phyloP scores from a whole-genome alignment of 92 coral and sea anemone genomes.

The Porites cylindrica region DNA sequence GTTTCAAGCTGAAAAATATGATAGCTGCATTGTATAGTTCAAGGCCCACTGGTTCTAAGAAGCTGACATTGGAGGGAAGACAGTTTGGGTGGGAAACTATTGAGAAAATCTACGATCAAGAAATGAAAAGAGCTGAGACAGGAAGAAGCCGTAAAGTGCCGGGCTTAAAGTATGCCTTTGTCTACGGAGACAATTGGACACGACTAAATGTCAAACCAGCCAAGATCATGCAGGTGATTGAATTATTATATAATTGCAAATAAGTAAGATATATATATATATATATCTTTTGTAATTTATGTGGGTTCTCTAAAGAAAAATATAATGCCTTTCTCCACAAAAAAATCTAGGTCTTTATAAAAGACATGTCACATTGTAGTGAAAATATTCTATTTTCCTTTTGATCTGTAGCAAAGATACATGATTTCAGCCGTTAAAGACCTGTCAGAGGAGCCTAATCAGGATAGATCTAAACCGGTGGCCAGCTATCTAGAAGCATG shows the following conservation, averaged over 20 bases:
- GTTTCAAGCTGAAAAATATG: too few relatives aligned
- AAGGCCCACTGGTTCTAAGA: too few relatives aligned
- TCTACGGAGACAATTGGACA: slow-evolving; percentile 51
- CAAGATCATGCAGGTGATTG: slow-evolving; percentile 48
- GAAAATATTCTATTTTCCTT: neutral
- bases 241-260: too few relatives aligned
- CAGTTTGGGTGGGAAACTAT: too few relatives aligned
- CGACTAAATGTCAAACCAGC: slow-evolving; percentile 50
- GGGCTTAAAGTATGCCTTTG: slow-evolving; percentile 45
- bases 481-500: slow-evolving; percentile 54
- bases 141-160: slow-evolving; percentile 41
- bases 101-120: neutral
- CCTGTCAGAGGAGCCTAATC: slow-evolving; percentile 24
- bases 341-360: too few relatives aligned
- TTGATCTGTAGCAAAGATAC: slow-evolving; percentile 47
- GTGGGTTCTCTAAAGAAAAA: too few relatives aligned
- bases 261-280: too few relatives aligned
- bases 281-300: too few relatives aligned
- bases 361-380: too few relatives aligned
- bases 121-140: slow-evolving; percentile 34
- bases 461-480: slow-evolving; percentile 4
- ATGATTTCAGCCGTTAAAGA: slow-evolving; percentile 50
- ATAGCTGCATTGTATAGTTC: too few relatives aligned
- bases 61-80: too few relatives aligned
- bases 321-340: too few relatives aligned